These are phyloP conservation scores for Drosophila trapezifrons DNA, from an alignment of 1,140 invertebrate species.

Conservation along the genomic window DNA sequence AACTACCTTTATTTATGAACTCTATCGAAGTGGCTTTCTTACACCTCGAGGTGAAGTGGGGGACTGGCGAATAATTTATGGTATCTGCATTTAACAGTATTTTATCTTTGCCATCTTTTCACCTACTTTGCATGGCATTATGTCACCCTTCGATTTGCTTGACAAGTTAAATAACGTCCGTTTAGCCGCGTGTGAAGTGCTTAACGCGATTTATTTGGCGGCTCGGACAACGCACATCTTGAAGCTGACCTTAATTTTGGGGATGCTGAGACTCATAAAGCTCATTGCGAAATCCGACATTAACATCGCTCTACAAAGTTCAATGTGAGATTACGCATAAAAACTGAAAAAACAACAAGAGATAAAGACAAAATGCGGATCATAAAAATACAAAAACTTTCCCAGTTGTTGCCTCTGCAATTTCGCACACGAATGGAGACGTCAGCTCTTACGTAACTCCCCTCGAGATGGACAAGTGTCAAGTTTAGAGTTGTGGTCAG, in stretches of 20 bases:
- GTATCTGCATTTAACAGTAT: constrained; percentile 22
- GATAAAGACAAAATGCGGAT: constrained; percentile 10
- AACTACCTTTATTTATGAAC: constrained; percentile 22
- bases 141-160: constrained; percentile 43
- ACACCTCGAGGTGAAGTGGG: constrained; percentile 11
- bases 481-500: constrained; percentile 56
- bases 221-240: not conserved
- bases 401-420: constrained; percentile 45
- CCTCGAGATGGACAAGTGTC: constrained; percentile 53
- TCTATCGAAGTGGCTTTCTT: constrained; percentile 5
- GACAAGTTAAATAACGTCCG: constrained; percentile 41
- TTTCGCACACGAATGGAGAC: constrained; percentile 52
- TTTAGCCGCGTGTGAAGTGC: constrained; percentile 42
- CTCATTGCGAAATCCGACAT: constrained; percentile 41
- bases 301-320: constrained; percentile 47
- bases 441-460: constrained; percentile 50
- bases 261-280: constrained; percentile 25
- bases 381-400: constrained; percentile 60
- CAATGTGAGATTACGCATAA: constrained; percentile 49
- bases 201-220: constrained; percentile 18
- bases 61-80: constrained; percentile 31
- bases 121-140: constrained; percentile 38
- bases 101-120: constrained; percentile 20
- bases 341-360: constrained; percentile 4
- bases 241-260: constrained; percentile 38